Evolutionary conservation across 2,888 invertebrate species (phyloP), one percentile per base, ranked within the genome.

Genomic region (Leptopilina myrica): DNA sequence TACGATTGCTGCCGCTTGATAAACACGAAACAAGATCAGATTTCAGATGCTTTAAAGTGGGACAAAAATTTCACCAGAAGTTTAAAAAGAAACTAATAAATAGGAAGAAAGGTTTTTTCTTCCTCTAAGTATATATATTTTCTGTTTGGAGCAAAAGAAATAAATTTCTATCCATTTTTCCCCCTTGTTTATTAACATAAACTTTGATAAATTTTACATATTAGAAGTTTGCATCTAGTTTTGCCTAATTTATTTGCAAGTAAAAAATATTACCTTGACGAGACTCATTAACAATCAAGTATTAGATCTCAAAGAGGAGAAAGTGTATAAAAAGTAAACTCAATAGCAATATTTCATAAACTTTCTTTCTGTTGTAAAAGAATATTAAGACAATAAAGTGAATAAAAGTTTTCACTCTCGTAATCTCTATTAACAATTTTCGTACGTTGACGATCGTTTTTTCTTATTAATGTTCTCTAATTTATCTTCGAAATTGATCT

Each of bases 1-100:
- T 80, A 65, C 80, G 65, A 65, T 65, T 65, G n/a, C 65, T 40
- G 65, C 40, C 40, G 33, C 65, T 62, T 62, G 62, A 62, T 62
- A 62, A 62, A 62, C 62, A 62, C 62, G 62, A 62, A 62, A 62
- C 62, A 62, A 62, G 62, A 62, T 62, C 20, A 62, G 62, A 62
- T 62, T 62, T 62, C 8, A 8, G 20, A 9, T 20, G 9, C 62
- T n/a, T 59, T 59, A n/a, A 62, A 6, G 20, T 20, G 20, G 20
- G 20, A 15, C 62, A 7, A 20, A 62, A 62, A 15, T 15, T 62
- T 62, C 15, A 20, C 9, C 7, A 59, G n/a, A 59, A 59, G 15
- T 59, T 15, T 59, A 4, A 59, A 59, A 15, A 59, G 33, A 33
- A 33, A 33, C 33, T 33, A 33, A 33, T 15, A 59, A n/a, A 15